phyloP scores from a whole-genome alignment of 2,888 invertebrate genomes.

The Polietes domitor region DNA sequence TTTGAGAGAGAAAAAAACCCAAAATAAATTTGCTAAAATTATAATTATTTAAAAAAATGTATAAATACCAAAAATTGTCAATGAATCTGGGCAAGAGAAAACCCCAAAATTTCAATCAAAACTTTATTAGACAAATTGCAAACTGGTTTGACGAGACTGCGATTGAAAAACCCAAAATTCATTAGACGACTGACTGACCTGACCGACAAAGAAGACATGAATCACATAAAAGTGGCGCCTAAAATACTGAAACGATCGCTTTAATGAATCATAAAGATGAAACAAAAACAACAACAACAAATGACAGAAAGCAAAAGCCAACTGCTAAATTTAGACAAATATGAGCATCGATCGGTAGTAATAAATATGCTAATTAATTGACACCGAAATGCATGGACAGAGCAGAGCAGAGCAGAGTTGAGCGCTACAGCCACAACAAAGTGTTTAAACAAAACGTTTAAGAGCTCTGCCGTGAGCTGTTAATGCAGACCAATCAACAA shows the following conservation, averaged over 20 bases:
- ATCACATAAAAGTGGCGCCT: slow-evolving; percentile 37
- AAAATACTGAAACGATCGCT: slow-evolving; percentile 6
- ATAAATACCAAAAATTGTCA: not conserved
- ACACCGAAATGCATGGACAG: slow-evolving; percentile 22
- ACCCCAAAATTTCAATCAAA: not conserved
- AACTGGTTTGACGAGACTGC: not conserved
- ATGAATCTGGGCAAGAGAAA: not conserved
- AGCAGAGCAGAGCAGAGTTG: not conserved
- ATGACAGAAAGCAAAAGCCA: too few relatives aligned
- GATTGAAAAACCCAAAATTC: not conserved
- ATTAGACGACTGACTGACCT: too few relatives aligned
- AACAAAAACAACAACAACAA: not conserved
- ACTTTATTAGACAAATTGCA: not conserved
- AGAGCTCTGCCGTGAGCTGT: not conserved
- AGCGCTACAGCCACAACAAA: not conserved
- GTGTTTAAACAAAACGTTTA: not conserved
- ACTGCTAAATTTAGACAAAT: slow-evolving; percentile 14
- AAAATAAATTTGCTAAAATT: too few relatives aligned
- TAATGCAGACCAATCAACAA: not conserved
- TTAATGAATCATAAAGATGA: slow-evolving; percentile 8
- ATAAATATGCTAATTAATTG: slow-evolving; percentile 50
- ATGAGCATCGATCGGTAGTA: not conserved
- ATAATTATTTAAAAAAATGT: too few relatives aligned
- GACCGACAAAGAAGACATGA: slow-evolving; percentile 4
- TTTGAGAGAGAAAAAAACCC: too few relatives aligned